Evolutionary conservation across 2,888 invertebrate genomes (phyloP).

Genomic region (Drosophila subsilvestris): DNA sequence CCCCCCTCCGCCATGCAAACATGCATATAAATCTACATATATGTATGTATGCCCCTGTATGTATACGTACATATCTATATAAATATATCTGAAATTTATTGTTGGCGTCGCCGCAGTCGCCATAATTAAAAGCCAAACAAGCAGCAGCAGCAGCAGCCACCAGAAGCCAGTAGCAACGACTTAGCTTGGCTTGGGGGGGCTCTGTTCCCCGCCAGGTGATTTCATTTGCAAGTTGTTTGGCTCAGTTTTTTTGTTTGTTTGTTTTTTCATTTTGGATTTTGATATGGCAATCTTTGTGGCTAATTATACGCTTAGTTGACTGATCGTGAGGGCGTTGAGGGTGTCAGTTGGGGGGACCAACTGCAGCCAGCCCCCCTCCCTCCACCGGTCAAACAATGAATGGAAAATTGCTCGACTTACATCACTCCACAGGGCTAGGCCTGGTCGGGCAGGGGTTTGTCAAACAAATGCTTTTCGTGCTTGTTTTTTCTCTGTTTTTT

Average conservation of each 20-base stretch:
- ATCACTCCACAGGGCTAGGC: slow-evolving; percentile 43
- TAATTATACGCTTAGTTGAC: slow-evolving; percentile 64
- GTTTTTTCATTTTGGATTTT: slow-evolving; percentile 42
- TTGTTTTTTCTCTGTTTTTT: background rate
- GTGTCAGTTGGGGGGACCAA: slow-evolving; percentile 25
- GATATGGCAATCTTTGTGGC: slow-evolving; percentile 51
- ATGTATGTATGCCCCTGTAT: too few relatives aligned
- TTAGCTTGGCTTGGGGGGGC: background rate
- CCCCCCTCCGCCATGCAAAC: slow-evolving; percentile 12
- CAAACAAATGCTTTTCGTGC: slow-evolving; percentile 58
- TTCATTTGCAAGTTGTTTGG: slow-evolving; percentile 60
- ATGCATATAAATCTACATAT: slow-evolving; percentile 18
- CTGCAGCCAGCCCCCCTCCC: slow-evolving; percentile 6
- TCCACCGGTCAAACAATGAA: too few relatives aligned
- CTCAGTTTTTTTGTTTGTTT: slow-evolving; percentile 32
- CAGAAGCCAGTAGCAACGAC: slow-evolving; percentile 11
- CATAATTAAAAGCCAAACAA: slow-evolving; percentile 77
- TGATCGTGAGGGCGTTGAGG: slow-evolving; percentile 18
- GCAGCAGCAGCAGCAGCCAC: slow-evolving; percentile 48
- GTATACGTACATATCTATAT: too few relatives aligned
- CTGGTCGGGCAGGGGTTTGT: slow-evolving; percentile 45
- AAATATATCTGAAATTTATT: slow-evolving; percentile 63
- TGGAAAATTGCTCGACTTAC: slow-evolving; percentile 49
- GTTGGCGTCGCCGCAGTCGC: slow-evolving; percentile 68
- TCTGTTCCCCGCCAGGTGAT: slow-evolving; percentile 52